Evolutionary conservation across 2,888 invertebrate genomes (phyloP).

Genomic region (Nomada fucata): DNA sequence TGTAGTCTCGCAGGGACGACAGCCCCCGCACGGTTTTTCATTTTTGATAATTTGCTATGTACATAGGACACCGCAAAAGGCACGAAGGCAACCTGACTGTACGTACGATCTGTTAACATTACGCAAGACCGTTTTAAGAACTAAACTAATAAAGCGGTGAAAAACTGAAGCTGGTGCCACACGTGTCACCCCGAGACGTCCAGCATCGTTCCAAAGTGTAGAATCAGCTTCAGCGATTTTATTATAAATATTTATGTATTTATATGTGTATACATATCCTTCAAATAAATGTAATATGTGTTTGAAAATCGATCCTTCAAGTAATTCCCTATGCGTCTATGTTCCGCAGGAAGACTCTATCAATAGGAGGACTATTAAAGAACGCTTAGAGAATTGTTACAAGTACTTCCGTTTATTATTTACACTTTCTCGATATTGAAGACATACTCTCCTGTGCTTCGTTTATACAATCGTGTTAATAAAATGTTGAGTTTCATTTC

Average conservation of each 20-base stretch:
- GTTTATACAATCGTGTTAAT: slow-evolving; percentile 56
- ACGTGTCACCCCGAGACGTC: not conserved
- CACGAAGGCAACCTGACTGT: slow-evolving; percentile 28
- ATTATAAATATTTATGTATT: slow-evolving; percentile 82
- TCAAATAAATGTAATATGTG: slow-evolving; percentile 82
- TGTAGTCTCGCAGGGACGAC: slow-evolving; percentile 22
- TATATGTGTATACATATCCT: slow-evolving; percentile 83
- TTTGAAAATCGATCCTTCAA: slow-evolving; percentile 68
- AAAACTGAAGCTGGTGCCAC: slow-evolving; percentile 55
- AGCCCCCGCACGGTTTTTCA: slow-evolving; percentile 67
- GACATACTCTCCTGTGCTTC: slow-evolving; percentile 22
- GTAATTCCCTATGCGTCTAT: not conserved
- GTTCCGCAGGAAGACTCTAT: not conserved
- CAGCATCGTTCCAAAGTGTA: slow-evolving; percentile 34
- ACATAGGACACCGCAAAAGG: slow-evolving; percentile 62
- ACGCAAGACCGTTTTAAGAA: slow-evolving; percentile 60
- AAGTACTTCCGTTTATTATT: slow-evolving; percentile 71
- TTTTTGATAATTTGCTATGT: slow-evolving; percentile 79
- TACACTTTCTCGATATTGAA: slow-evolving; percentile 55
- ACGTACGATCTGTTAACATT: slow-evolving; percentile 62
- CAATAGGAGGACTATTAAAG: not conserved
- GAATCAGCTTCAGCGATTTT: slow-evolving; percentile 77
- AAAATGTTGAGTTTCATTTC: slow-evolving; percentile 56
- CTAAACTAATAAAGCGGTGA: slow-evolving; percentile 40
- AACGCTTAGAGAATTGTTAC: slow-evolving; percentile 2